A percentile compares a stretch with the other conserved stretches of the same genome.
Evolutionary conservation across 2,113 vertebrate genomes (phyloP).

Genomic region (Myotis brandtii): DNA sequence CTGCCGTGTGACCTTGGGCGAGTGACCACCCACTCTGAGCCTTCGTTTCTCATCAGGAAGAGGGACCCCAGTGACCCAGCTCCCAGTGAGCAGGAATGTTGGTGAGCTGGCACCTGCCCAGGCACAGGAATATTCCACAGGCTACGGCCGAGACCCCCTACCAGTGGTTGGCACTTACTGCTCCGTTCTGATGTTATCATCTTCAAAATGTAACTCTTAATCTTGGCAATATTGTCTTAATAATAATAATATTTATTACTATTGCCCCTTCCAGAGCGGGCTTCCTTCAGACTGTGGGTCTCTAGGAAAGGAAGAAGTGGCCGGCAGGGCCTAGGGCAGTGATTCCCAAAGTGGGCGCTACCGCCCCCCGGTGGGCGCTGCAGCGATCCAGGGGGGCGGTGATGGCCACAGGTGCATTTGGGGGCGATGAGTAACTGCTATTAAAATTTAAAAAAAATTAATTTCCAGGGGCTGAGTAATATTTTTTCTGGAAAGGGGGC

Average conservation of each 20-base stretch:
- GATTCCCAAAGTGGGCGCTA: too few species aligned
- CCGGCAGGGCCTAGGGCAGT: too few species aligned
- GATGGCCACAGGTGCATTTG: too few species aligned
- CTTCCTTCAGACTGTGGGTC: neutral
- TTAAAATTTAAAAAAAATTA: too few species aligned
- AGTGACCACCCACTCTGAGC: neutral
- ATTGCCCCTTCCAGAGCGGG: neutral
- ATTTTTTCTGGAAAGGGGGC: too few species aligned
- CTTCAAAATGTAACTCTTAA: neutral
- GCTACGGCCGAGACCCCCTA: neutral
- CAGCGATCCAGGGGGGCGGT: too few species aligned
- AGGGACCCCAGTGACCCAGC: neutral
- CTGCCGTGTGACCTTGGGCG: accelerated
- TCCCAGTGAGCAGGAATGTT: neutral
- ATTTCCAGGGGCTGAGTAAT: too few species aligned
- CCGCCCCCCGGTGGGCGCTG: too few species aligned
- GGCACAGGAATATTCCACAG: accelerated
- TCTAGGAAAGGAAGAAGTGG: neutral
- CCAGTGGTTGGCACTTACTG: neutral
- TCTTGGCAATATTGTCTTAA: accelerated
- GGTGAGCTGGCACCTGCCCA: accelerated
- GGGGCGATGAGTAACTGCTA: too few species aligned
- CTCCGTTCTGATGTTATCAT: accelerated
- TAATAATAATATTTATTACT: neutral
- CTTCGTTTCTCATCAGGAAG: neutral